Base-by-base conservation (phyloP, 1,140 invertebrate genomes). In the Papilio dardanus region DNA sequence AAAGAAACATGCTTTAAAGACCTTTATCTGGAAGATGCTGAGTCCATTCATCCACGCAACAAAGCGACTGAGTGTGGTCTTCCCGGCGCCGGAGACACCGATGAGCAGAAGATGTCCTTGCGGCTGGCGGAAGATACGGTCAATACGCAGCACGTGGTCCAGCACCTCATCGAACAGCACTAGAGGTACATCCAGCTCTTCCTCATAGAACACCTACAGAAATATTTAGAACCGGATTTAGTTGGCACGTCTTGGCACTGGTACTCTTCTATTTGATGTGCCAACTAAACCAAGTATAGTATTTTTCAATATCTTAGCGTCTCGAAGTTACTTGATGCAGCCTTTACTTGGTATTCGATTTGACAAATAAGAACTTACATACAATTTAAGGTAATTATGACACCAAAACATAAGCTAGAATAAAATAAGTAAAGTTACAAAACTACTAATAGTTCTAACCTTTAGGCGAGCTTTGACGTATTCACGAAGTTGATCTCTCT, bases 21-120 rank as follows among this genome's bases (percentile, higher is more conserved):
- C n/a, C 94, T 98, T 98, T 75, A 99, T 99, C 94, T 99, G 99
- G 95, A 99, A 99, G 16, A 99, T 99, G 76, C 97, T 98, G 3
- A 99, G 94, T 31, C 99, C 99, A 94, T 99, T 99, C 97, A 99
- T 99, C 99, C 99, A 99, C 66, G 99, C 99, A 31, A 99, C 99
- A 93, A 99, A 99, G 78, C 99, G 95, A 8, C 99, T 99, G 69
- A 99, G 95, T 14, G 99, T 99, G 1, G 99, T 99, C 94, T 99
- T 99, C 74, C 99, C 99, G 78, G 99, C 98, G 40, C 99, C 99
- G 79, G 98, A 99, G 1, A 99, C 98, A 83, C 99, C 99, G 88
- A 99, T 99, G 0, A 99, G 94, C 77, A 99, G 94, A 74, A 99
- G 91, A 93, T 99, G 99, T 71, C 98, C 98, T 91, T 99, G 99